Conservation (phyloP, 2,797 vertebrate genomes). For the Calcarius lapponicus region DNA sequence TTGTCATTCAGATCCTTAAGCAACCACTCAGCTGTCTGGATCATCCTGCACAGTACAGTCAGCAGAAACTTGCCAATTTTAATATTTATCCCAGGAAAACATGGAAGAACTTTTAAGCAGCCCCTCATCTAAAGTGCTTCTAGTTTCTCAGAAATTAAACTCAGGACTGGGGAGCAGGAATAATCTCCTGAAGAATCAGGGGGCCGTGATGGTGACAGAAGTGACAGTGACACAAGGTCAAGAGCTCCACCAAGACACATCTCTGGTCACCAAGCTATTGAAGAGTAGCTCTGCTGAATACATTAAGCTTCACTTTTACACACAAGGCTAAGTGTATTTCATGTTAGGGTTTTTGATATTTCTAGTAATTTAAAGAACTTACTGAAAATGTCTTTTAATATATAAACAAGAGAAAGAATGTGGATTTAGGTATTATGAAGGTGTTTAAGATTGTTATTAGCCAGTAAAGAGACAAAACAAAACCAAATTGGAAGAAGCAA, state of each 20-base stretch:
- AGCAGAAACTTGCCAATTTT: background rate
- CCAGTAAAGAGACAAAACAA: background rate
- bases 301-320: background rate
- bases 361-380: background rate
- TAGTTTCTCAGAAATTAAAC: background rate
- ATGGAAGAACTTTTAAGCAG: background rate
- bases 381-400: background rate
- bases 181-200: background rate
- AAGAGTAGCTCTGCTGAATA: background rate
- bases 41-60: background rate
- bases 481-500: background rate
- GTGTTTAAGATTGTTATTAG: background rate
- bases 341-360: background rate
- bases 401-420: background rate
- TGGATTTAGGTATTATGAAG: background rate
- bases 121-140: background rate
- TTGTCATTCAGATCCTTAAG: constrained; percentile 40
- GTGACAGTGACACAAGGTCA: background rate
- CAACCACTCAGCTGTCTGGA: constrained; percentile 8
- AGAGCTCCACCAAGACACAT: background rate
- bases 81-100: constrained; percentile 15
- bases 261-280: background rate
- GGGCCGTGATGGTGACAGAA: background rate
- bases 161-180: background rate
- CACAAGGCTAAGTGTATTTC: background rate